Percentiles rank a stretch among this genome's conserved stretches.
Evolutionary conservation across 53 echinoderm and acorn worm species (phyloP).

Genomic region (Temnopleurus reevesii): DNA sequence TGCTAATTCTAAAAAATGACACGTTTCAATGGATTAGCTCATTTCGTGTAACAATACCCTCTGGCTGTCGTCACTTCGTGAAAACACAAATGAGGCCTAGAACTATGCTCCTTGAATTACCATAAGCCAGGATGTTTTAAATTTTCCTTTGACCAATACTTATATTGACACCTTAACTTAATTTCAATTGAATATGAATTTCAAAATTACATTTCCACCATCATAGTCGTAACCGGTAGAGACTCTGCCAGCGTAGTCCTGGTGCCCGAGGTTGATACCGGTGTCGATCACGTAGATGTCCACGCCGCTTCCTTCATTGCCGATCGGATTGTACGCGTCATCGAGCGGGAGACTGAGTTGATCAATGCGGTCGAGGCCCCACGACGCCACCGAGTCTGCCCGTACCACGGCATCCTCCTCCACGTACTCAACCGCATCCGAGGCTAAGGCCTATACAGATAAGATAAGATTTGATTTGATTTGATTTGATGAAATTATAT

Average conservation of each 20-base stretch:
- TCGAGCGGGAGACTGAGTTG: constrained; percentile 50
- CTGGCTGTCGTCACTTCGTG: no score
- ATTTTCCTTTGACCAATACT: no score
- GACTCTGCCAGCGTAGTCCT: neutral
- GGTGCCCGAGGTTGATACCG: neutral
- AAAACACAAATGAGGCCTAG: no score
- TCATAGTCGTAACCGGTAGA: neutral
- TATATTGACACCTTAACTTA: no score
- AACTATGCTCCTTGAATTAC: no score
- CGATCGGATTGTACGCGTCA: constrained; percentile 42
- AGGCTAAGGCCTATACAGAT: neutral
- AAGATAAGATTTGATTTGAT: no score
- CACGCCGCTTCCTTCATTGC: constrained; percentile 16
- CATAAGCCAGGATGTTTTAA: no score
- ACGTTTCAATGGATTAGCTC: no score
- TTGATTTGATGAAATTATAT: no score
- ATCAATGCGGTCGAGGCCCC: constrained; percentile 67
- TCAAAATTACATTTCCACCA: neutral
- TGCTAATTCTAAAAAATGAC: no score
- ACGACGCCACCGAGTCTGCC: neutral
- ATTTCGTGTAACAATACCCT: no score
- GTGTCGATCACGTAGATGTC: constrained; percentile 28
- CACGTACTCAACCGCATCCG: constrained; percentile 36
- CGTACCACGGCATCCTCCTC: constrained; percentile 33
- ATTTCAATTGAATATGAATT: no score